These are phyloP conservation scores for Lepidurus arcticus DNA, from an alignment of 1,140 invertebrate species.

Conservation along the genomic window DNA sequence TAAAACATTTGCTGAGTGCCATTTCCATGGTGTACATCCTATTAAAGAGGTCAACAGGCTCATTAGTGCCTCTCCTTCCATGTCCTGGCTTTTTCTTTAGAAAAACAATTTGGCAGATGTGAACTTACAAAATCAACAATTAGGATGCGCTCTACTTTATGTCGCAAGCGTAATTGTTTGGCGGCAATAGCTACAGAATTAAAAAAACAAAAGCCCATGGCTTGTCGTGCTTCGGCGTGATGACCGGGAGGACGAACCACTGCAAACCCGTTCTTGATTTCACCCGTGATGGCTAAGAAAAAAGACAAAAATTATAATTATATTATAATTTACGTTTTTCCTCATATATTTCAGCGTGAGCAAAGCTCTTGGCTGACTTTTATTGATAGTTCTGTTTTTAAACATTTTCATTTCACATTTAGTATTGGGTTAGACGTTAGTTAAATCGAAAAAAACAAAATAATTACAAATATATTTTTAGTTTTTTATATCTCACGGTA, in stretches of 20 bases:
- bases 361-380: neutral
- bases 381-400: too few relatives aligned
- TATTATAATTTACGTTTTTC: neutral
- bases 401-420: neutral
- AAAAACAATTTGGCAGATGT: neutral
- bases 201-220: constrained; percentile 99
- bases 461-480: neutral
- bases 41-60: constrained; percentile 39
- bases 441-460: neutral
- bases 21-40: constrained; percentile 99
- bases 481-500: neutral
- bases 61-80: neutral
- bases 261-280: constrained; percentile 90
- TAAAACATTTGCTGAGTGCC: constrained; percentile 97
- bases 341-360: too few relatives aligned
- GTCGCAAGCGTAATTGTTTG: constrained; percentile 74
- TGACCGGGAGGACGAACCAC: constrained; percentile 96
- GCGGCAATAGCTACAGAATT: constrained; percentile 98
- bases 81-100: neutral
- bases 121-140: constrained; percentile 87
- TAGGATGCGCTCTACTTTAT: constrained; percentile 80
- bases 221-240: constrained; percentile 93
- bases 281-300: constrained; percentile 59
- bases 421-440: neutral
- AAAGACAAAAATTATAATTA: neutral